Conservation (phyloP, 2,113 vertebrate species). For the Proterorhinus semilunaris region DNA sequence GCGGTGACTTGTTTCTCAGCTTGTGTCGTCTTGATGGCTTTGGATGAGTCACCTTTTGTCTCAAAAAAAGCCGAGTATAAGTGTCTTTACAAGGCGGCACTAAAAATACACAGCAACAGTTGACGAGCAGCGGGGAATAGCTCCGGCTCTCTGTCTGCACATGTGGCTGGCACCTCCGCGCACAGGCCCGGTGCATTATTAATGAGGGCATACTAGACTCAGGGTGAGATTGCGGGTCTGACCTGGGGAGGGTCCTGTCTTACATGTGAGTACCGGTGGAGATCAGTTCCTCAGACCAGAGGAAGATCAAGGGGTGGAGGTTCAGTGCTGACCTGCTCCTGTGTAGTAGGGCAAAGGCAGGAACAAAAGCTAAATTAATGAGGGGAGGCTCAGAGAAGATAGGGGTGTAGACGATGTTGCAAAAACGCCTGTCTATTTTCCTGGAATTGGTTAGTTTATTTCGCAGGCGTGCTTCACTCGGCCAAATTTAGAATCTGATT, state of each 20-base stretch:
- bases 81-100: slow-evolving; percentile 27
- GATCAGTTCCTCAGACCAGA: slow-evolving; percentile 21
- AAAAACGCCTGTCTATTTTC: too few species aligned
- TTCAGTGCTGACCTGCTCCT: not conserved
- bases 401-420: too few species aligned
- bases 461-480: too few species aligned
- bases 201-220: slow-evolving; percentile 40
- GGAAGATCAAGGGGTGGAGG: not conserved
- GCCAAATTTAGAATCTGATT: too few species aligned
- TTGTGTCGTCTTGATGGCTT: slow-evolving; percentile 44
- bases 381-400: too few species aligned
- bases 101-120: slow-evolving; percentile 53
- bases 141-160: slow-evolving; percentile 56
- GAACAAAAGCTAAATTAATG: too few species aligned
- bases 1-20: slow-evolving; percentile 30
- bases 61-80: slow-evolving; percentile 40
- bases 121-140: slow-evolving; percentile 53
- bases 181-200: slow-evolving; percentile 67
- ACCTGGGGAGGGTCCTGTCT: slow-evolving; percentile 59
- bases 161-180: slow-evolving; percentile 70
- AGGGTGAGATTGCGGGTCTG: slow-evolving; percentile 61
- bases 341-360: not conserved
- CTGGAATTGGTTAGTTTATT: too few species aligned
- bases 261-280: slow-evolving; percentile 34
- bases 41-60: slow-evolving; percentile 37